Conservation (phyloP, 1,140 invertebrate genomes). For the Oreohelix idahoensis region DNA sequence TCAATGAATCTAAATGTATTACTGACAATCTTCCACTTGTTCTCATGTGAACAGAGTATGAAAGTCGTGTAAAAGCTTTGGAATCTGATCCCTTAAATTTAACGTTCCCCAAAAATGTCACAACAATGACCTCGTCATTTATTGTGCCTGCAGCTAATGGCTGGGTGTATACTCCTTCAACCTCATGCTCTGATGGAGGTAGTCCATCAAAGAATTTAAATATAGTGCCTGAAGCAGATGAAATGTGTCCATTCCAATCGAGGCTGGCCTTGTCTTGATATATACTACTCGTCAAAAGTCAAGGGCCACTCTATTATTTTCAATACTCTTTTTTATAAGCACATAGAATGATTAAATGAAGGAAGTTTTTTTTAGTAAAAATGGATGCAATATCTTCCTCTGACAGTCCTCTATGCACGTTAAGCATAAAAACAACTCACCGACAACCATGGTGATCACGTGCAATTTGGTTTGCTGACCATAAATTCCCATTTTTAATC, state of each 20-base stretch:
- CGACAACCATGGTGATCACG: no score
- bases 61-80: conserved; percentile 85
- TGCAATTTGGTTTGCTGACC: no score
- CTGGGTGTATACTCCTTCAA: conserved; percentile 84
- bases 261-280: conserved; percentile 85
- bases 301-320: no score
- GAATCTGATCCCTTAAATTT: conserved; percentile 73
- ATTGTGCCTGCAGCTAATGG: conserved; percentile 69
- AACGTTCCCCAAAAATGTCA: conserved; percentile 60
- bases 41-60: conserved; percentile 84
- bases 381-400: no score
- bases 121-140: conserved; percentile 46
- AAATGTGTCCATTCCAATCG: conserved; percentile 89
- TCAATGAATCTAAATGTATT: conserved; percentile 87
- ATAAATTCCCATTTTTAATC: no score
- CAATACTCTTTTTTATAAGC: no score
- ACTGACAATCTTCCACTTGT: conserved; percentile 91
- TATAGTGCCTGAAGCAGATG: conserved; percentile 82
- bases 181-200: conserved; percentile 80
- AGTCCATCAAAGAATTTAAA: conserved; percentile 85
- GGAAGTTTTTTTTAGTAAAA: no score
- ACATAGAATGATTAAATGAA: no score
- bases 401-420: no score
- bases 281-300: conserved; percentile 80
- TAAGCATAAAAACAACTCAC: no score